These are phyloP conservation scores for Blastomussa wellsi DNA, from an alignment of 92 coral and sea anemone species.

Conservation along the genomic window DNA sequence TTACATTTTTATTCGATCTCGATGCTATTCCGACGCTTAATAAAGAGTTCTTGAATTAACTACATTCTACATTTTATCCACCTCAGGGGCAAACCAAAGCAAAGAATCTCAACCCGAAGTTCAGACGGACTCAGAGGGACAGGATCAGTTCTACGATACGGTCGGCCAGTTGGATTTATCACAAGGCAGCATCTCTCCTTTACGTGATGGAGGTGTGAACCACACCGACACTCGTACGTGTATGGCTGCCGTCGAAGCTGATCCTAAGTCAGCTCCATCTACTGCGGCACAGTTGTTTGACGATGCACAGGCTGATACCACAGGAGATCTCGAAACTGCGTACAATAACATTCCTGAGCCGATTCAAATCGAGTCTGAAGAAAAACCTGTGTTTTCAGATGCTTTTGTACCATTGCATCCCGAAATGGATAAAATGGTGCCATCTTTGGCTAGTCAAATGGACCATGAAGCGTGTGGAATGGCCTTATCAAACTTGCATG, in stretches of 20 bases:
- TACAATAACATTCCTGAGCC: not conserved
- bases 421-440: not conserved
- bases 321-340: not conserved
- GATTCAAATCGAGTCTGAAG: not conserved
- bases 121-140: not conserved
- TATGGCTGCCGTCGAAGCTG: not conserved
- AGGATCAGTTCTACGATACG: conserved; percentile 8
- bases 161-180: not conserved
- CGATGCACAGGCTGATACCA: not conserved
- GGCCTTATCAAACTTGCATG: not conserved
- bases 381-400: not conserved
- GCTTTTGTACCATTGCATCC: not conserved
- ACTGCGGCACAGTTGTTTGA: not conserved
- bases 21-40: too few species aligned
- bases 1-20: too few species aligned
- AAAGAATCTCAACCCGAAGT: not conserved
- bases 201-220: not conserved
- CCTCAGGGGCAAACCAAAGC: conserved; percentile 6
- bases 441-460: not conserved
- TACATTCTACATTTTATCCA: too few species aligned
- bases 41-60: too few species aligned
- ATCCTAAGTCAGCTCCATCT: not conserved
- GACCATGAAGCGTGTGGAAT: not conserved
- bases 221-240: not conserved
- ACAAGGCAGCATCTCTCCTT: not conserved